Conservation (phyloP, 2,113 vertebrate species). For the Chunga burmeisteri region DNA sequence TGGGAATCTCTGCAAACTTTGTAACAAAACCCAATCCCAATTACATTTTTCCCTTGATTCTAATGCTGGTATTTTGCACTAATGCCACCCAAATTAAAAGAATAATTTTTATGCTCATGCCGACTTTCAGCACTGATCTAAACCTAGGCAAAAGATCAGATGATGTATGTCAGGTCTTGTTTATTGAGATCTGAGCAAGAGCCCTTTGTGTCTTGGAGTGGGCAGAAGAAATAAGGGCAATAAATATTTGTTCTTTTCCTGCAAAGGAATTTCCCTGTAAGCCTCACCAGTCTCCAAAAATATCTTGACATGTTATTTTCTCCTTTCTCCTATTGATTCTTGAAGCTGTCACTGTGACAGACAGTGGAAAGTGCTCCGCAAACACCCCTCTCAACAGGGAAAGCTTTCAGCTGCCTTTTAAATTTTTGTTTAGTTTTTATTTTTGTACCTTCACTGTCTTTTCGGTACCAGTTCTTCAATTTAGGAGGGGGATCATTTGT, state of each 20-base stretch:
- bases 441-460: neutral
- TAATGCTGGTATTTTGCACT: neutral
- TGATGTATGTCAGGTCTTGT: neutral
- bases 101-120: neutral
- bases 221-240: neutral
- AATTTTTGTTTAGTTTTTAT: neutral
- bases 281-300: constrained; percentile 12
- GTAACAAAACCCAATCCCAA: neutral
- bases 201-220: neutral
- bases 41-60: neutral
- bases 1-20: neutral
- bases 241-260: constrained; percentile 9
- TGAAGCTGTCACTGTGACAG: constrained; percentile 28
- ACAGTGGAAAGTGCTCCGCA: neutral
- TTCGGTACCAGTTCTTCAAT: neutral
- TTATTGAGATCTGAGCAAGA: neutral
- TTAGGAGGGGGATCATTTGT: neutral
- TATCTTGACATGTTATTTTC: constrained; percentile 25
- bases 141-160: neutral
- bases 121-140: neutral
- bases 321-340: constrained; percentile 12
- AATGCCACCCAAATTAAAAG: neutral
- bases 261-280: constrained; percentile 22
- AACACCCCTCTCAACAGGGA: neutral
- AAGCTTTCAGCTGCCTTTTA: neutral